phyloP scores from a whole-genome alignment of 2,113 vertebrate genomes.

The Numenius arquata region DNA sequence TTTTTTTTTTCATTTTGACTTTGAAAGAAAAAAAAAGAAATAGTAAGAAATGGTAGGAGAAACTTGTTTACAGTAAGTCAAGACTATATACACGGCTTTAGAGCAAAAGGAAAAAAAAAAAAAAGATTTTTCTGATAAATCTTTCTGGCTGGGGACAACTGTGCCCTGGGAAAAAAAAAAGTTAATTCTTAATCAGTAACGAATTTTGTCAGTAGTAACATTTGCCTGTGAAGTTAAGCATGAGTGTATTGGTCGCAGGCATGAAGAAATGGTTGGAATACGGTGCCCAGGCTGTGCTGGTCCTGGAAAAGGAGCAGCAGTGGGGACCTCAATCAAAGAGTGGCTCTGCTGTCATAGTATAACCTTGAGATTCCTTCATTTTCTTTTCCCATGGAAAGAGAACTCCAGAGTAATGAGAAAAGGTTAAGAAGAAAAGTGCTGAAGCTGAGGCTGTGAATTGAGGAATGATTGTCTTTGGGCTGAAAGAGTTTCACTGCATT shows the following conservation, averaged over 20 bases:
- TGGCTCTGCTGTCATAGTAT: not conserved
- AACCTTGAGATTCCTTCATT: not conserved
- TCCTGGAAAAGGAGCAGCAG: not conserved
- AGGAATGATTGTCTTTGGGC: not conserved
- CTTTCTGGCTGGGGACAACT: not conserved
- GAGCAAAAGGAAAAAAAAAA: not conserved
- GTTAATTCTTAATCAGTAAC: not conserved
- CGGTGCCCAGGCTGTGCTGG: not conserved
- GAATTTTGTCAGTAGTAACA: not conserved
- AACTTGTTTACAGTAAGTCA: not conserved
- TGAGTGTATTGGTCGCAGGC: not conserved
- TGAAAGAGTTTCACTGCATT: not conserved
- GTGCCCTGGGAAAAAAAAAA: fast-evolving
- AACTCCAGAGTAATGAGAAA: not conserved
- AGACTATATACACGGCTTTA: not conserved
- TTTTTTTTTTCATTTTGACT: not conserved
- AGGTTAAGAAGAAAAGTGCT: not conserved
- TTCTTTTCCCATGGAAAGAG: not conserved
- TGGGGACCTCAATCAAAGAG: not conserved
- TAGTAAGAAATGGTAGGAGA: not conserved
- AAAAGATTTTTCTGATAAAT: not conserved
- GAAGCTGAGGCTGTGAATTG: not conserved
- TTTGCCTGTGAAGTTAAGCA: not conserved
- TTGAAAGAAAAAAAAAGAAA: not conserved
- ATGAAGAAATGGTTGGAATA: not conserved